phyloP scores from a whole-genome alignment of 2,797 vertebrate genomes.

The Distichodus sexfasciatus region DNA sequence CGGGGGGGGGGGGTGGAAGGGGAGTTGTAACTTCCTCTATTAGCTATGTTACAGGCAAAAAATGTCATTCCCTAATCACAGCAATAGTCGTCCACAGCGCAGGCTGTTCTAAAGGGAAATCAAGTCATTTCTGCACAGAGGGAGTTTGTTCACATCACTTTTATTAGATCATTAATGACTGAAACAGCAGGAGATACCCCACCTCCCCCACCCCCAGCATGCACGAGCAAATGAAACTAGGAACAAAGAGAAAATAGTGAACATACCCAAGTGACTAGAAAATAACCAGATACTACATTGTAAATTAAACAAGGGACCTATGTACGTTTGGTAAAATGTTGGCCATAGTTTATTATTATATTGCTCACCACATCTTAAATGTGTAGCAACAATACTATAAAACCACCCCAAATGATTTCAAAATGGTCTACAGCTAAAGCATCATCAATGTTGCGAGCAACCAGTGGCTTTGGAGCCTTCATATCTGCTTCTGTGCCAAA shows the following conservation, averaged over 20 bases:
- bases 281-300: constrained; percentile 21
- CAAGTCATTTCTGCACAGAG: constrained; percentile 12
- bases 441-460: too few relatives aligned
- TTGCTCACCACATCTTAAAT: too few relatives aligned
- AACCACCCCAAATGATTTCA: too few relatives aligned
- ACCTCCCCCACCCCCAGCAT: constrained; percentile 59
- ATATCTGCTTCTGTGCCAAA: too few relatives aligned
- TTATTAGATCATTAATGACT: constrained; percentile 52
- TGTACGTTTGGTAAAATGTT: too few relatives aligned
- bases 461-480: too few relatives aligned
- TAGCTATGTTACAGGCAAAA: not conserved
- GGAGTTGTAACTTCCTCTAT: constrained; percentile 36
- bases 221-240: constrained; percentile 63
- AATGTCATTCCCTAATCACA: constrained; percentile 3
- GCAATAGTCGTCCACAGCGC: constrained; percentile 6
- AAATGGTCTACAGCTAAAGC: too few relatives aligned
- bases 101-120: constrained; percentile 28
- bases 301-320: too few relatives aligned
- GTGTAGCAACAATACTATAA: too few relatives aligned
- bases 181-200: constrained; percentile 50
- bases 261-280: constrained; percentile 50
- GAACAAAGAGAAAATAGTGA: constrained; percentile 64
- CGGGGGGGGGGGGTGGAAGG: too few relatives aligned
- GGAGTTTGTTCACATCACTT: constrained; percentile 30
- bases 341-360: too few relatives aligned